Percentiles rank a stretch among this genome's conserved stretches.
phyloP scores from a whole-genome alignment of 2,888 invertebrate species.

The Neoascia interrupta region DNA sequence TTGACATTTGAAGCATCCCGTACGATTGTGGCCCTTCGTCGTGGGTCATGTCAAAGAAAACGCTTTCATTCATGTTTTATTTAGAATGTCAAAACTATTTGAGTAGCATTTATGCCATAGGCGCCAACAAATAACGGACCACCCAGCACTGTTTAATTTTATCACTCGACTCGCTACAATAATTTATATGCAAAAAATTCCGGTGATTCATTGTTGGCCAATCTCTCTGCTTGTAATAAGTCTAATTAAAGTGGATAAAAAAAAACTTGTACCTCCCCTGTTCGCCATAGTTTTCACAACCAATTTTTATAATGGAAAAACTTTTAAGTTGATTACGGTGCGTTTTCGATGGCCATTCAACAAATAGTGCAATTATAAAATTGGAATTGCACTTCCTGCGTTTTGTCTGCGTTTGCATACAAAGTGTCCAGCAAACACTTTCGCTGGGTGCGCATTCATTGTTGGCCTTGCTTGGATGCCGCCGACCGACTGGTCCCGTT shows the following conservation, averaged over 20 bases:
- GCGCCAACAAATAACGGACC: no score
- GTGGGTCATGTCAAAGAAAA: no score
- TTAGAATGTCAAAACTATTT: no score
- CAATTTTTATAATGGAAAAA: slow-evolving; percentile 69
- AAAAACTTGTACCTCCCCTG: background rate
- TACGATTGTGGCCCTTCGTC: no score
- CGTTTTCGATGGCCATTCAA: slow-evolving; percentile 50
- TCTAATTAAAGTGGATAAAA: slow-evolving; percentile 44
- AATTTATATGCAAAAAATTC: no score
- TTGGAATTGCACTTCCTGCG: slow-evolving; percentile 68
- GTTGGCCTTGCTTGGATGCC: background rate
- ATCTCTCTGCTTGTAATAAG: slow-evolving; percentile 2
- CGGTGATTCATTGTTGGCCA: no score
- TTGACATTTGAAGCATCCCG: no score
- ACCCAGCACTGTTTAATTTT: no score
- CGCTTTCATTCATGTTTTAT: no score
- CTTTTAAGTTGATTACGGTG: slow-evolving; percentile 68
- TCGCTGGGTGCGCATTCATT: slow-evolving; percentile 17
- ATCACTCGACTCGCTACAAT: no score
- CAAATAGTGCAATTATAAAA: slow-evolving; percentile 65
- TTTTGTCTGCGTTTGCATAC: slow-evolving; percentile 58
- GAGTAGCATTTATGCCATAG: no score
- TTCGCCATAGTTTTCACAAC: slow-evolving; percentile 17
- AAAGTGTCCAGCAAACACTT: slow-evolving; percentile 54
- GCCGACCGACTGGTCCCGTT: background rate